phyloP scores from a whole-genome alignment of 2,888 invertebrate species.

The Trissonchulus latispiculum region DNA sequence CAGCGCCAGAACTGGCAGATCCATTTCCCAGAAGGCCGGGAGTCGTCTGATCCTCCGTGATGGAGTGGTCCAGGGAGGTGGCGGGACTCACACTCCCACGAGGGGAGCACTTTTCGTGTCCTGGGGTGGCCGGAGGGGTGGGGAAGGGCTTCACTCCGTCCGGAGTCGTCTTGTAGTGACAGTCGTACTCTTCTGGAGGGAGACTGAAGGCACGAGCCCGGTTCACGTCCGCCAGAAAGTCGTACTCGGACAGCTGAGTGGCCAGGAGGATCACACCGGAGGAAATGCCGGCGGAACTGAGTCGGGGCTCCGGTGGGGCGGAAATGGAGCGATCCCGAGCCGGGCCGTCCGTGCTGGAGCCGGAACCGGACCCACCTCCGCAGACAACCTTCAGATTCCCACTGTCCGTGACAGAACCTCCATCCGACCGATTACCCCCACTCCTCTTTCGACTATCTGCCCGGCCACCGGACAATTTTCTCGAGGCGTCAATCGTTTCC shows the following conservation, averaged over 20 bases:
- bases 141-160: slow-evolving; percentile 22
- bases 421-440: background rate
- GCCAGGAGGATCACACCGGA: slow-evolving; percentile 37
- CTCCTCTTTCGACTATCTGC: background rate
- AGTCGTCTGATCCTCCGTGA: too few species aligned
- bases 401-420: background rate
- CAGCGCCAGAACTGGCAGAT: too few species aligned
- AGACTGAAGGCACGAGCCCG: slow-evolving; percentile 9
- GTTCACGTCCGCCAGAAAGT: background rate
- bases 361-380: background rate
- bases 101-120: background rate
- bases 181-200: slow-evolving; percentile 21
- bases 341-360: background rate
- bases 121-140: background rate
- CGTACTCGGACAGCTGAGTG: slow-evolving; percentile 31
- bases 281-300: slow-evolving; percentile 24
- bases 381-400: background rate
- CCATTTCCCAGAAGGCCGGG: too few species aligned
- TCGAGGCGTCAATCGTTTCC: background rate
- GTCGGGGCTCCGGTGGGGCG: background rate
- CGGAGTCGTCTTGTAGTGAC: slow-evolving; percentile 18
- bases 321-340: background rate
- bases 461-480: background rate
- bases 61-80: too few species aligned
- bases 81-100: background rate